phyloP scores from a whole-genome alignment of 2,888 invertebrate species.

The Sesamia inferens region DNA sequence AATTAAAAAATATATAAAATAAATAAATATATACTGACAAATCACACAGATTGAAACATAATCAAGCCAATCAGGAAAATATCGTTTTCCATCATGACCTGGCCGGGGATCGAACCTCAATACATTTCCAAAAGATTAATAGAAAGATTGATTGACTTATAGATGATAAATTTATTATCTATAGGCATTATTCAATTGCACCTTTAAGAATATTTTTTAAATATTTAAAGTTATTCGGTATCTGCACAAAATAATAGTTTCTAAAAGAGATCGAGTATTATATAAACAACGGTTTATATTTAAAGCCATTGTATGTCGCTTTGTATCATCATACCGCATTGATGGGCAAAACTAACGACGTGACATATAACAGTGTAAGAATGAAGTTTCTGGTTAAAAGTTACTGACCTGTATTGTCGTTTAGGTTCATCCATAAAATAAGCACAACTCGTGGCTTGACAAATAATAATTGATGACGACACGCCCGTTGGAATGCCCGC shows the following conservation, averaged over 20 bases:
- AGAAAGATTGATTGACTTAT: neutral
- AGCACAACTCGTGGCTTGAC: slow-evolving; percentile 71
- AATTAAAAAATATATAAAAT: too few relatives aligned
- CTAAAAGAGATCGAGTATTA: neutral
- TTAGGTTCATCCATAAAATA: slow-evolving; percentile 61
- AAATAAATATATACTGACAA: too few relatives aligned
- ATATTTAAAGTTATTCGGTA: neutral
- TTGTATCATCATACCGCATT: neutral
- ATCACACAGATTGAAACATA: too few relatives aligned
- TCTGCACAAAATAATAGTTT: neutral
- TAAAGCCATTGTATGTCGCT: neutral
- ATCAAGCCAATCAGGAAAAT: too few relatives aligned
- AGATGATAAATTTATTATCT: neutral
- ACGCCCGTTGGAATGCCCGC: slow-evolving; percentile 81
- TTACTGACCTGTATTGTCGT: slow-evolving; percentile 65
- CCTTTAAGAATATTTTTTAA: neutral
- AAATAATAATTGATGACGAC: slow-evolving; percentile 85
- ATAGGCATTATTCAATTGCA: neutral
- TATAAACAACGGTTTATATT: too few relatives aligned
- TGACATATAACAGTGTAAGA: slow-evolving; percentile 12
- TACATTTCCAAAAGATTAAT: too few relatives aligned
- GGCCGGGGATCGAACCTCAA: too few relatives aligned
- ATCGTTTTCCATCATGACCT: too few relatives aligned
- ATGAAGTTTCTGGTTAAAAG: slow-evolving; percentile 38
- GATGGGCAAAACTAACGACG: slow-evolving; percentile 6